Percentiles rank a stretch among this genome's conserved stretches.
These are phyloP conservation scores for Actenoides hombroni DNA, from an alignment of 2,113 vertebrate genomes.

Conservation along the genomic window DNA sequence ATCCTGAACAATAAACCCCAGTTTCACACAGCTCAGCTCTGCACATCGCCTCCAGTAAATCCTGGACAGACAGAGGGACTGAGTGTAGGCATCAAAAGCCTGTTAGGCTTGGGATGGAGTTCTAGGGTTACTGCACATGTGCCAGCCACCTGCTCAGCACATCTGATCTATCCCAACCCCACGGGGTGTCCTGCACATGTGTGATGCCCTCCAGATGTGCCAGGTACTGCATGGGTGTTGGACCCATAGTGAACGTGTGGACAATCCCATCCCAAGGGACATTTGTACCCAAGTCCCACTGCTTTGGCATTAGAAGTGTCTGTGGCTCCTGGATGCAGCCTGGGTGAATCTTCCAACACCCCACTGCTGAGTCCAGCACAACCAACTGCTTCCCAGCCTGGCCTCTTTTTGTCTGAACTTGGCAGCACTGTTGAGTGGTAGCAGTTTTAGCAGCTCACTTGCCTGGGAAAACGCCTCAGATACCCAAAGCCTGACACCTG, in stretches of 20 bases:
- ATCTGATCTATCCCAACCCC: fast-evolving
- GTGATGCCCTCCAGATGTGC: background rate
- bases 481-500: fast-evolving
- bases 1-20: background rate
- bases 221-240: fast-evolving
- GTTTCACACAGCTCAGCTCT: background rate
- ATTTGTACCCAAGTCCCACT: fast-evolving
- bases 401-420: background rate
- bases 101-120: background rate
- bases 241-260: fast-evolving
- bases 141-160: background rate
- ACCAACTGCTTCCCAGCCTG: background rate
- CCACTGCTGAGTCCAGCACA: background rate
- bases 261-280: background rate
- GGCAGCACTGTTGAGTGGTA: background rate
- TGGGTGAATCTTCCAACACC: background rate
- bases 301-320: background rate
- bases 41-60: background rate
- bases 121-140: fast-evolving
- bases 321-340: fast-evolving
- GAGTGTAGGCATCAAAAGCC: background rate
- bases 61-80: background rate
- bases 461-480: background rate
- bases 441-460: background rate
- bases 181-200: fast-evolving